These are phyloP conservation scores for Agrochola lota DNA, from an alignment of 2,888 invertebrate genomes.

Conservation along the genomic window DNA sequence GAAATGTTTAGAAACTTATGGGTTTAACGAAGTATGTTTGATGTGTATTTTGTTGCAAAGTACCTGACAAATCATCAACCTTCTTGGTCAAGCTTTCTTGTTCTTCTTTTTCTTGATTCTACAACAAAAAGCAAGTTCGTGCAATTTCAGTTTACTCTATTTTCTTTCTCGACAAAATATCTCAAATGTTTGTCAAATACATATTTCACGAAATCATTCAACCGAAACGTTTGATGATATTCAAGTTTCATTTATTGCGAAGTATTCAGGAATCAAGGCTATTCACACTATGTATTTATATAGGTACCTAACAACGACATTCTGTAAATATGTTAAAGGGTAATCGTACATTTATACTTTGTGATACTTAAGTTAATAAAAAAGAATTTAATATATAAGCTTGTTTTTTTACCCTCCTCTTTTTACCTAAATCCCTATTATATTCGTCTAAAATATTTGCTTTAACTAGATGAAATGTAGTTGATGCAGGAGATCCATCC, in stretches of 20 bases:
- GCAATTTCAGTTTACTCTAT: background rate
- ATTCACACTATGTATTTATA: constrained; percentile 33
- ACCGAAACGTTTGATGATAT: constrained; percentile 9
- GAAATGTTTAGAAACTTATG: background rate
- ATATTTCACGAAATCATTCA: background rate
- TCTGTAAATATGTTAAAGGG: constrained; percentile 67
- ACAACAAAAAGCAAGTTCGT: background rate
- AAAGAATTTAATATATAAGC: constrained; percentile 48
- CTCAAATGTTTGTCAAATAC: background rate
- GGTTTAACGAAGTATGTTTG: background rate
- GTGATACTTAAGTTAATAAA: constrained; percentile 79
- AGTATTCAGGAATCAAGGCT: constrained; percentile 30
- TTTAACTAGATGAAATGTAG: background rate
- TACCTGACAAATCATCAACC: background rate
- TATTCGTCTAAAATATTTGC: background rate
- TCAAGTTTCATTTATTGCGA: background rate
- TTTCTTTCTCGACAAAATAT: background rate
- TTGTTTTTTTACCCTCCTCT: constrained; percentile 33
- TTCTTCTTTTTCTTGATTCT: background rate
- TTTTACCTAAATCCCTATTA: background rate
- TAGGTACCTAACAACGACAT: constrained; percentile 48
- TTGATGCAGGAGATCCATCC: background rate
- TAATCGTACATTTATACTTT: constrained; percentile 69
- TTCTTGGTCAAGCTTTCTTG: background rate
- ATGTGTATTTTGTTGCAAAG: constrained; percentile 3